A percentile compares a stretch with the other conserved stretches of the same genome.
Conservation (phyloP, 2,888 invertebrate genomes). For the Troides helena region DNA sequence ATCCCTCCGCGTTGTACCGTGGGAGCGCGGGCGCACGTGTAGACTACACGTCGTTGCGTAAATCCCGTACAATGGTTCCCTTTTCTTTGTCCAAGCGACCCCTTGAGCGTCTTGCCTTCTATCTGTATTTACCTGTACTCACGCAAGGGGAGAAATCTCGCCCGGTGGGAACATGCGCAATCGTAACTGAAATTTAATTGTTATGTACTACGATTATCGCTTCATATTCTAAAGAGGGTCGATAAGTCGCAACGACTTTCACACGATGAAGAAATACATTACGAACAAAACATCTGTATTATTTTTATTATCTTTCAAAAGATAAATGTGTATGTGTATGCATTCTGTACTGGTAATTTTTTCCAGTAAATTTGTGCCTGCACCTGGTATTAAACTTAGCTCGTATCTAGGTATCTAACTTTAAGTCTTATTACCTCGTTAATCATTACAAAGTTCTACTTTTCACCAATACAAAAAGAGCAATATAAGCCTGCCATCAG, state of each 20-base stretch:
- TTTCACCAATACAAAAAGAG: no score
- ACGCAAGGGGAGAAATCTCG: conserved; percentile 68
- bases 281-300: not conserved
- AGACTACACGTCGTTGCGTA: conserved; percentile 58
- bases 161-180: conserved; percentile 71
- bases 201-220: conserved; percentile 60
- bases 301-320: conserved; percentile 18
- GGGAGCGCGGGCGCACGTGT: conserved; percentile 73
- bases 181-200: conserved; percentile 71
- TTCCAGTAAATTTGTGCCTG: no score
- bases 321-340: no score
- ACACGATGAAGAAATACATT: conserved; percentile 59
- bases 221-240: conserved; percentile 60
- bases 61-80: conserved; percentile 68
- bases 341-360: no score
- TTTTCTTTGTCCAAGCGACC: conserved; percentile 69
- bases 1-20: conserved; percentile 63
- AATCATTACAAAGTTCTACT: no score
- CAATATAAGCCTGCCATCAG: no score
- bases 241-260: conserved; percentile 57
- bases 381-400: no score
- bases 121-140: conserved; percentile 72
- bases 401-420: no score
- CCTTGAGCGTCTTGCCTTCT: conserved; percentile 71
- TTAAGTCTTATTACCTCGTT: no score